These are phyloP conservation scores for Pelobates fuscus DNA, from an alignment of 2,113 vertebrate genomes.

Conservation along the genomic window DNA sequence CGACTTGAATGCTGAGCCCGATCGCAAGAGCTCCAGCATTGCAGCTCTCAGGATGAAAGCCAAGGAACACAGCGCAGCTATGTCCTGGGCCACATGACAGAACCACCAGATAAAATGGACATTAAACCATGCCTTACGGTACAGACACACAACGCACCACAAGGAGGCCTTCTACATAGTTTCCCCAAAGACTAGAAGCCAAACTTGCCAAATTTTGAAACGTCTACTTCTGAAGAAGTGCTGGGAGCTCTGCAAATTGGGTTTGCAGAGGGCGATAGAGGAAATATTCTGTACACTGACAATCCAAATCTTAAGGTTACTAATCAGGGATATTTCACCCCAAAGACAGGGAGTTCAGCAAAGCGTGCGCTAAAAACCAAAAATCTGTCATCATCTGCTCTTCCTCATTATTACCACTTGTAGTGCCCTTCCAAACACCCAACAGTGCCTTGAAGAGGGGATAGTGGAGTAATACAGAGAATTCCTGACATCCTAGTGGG, in stretches of 20 bases:
- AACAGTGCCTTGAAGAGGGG: neutral
- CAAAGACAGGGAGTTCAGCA: neutral
- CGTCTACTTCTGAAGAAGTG: neutral
- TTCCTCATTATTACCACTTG: neutral
- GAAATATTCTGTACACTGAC: neutral
- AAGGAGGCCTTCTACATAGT: conserved; percentile 13
- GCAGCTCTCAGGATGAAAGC: conserved; percentile 97
- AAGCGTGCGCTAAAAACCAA: neutral
- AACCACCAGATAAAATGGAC: conserved; percentile 55
- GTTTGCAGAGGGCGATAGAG: neutral
- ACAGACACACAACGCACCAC: neutral
- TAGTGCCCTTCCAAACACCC: neutral
- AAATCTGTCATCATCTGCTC: neutral
- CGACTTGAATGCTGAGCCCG: conserved; percentile 92
- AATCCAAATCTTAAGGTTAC: neutral
- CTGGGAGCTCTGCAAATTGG: neutral
- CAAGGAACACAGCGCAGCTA: conserved; percentile 98
- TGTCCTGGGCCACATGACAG: conserved; percentile 98
- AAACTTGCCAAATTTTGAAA: neutral
- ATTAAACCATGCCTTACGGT: conserved; percentile 11
- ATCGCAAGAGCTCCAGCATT: conserved; percentile 97
- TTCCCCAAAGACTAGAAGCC: conserved; percentile 27
- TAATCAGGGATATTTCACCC: conserved; percentile 24
- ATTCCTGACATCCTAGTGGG: no score
- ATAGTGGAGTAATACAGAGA: no score